A percentile compares a stretch with the other conserved stretches of the same genome.
phyloP scores from a whole-genome alignment of 2,888 invertebrate genomes.

The Auanema sp. region DNA sequence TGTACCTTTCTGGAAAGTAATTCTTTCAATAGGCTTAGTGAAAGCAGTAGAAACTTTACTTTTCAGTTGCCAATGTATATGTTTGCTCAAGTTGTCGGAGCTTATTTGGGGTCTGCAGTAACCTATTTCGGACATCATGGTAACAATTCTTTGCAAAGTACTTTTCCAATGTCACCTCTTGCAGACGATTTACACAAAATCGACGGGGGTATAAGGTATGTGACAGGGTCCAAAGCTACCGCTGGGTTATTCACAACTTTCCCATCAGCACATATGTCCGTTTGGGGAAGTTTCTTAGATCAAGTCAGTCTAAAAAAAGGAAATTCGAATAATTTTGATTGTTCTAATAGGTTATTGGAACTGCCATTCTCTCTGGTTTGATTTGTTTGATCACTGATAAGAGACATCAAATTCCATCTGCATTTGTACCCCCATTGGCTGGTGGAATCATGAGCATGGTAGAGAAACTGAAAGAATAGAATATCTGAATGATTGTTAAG shows the following conservation, averaged over 20 bases:
- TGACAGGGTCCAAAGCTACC: conserved; percentile 65
- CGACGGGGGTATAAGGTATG: conserved; percentile 64
- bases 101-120: conserved; percentile 58
- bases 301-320: conserved; percentile 63
- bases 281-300: conserved; percentile 67
- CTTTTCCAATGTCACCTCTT: conserved; percentile 12
- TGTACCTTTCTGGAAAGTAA: conserved; percentile 29
- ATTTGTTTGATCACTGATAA: conserved; percentile 60
- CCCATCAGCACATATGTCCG: conserved; percentile 66
- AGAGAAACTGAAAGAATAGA: neutral
- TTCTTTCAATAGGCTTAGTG: neutral
- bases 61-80: conserved; percentile 36
- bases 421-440: conserved; percentile 54
- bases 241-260: conserved; percentile 70
- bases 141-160: conserved; percentile 15
- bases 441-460: conserved; percentile 60
- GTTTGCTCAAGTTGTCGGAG: conserved; percentile 57
- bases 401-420: conserved; percentile 55
- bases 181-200: conserved; percentile 63
- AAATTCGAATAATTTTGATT: conserved; percentile 4
- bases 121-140: conserved; percentile 61
- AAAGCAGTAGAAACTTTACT: neutral
- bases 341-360: conserved; percentile 59
- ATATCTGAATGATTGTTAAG: conserved; percentile 14
- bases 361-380: conserved; percentile 58